Percentiles rank a stretch among this genome's conserved stretches.
These are phyloP conservation scores for Rafetus swinhoei DNA, from an alignment of 2,113 vertebrate genomes.

Conservation along the genomic window DNA sequence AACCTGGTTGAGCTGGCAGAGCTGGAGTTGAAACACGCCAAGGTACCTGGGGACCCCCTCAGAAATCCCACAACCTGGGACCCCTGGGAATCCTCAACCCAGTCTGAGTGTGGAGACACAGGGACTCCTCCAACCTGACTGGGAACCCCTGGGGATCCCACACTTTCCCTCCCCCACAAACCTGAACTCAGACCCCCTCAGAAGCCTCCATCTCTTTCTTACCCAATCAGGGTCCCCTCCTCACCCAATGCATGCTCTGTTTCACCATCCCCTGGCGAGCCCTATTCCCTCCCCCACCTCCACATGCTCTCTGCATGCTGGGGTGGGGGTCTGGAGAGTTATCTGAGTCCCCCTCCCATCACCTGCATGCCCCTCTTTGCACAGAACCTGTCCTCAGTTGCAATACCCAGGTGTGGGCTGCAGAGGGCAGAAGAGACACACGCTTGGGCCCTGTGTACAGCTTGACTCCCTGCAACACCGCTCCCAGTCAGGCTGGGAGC, in stretches of 20 bases:
- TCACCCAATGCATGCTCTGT: neutral
- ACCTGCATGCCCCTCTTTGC: neutral
- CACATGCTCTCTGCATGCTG: neutral
- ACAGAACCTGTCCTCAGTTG: neutral
- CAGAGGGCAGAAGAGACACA: neutral
- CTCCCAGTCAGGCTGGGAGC: neutral
- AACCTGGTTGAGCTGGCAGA: constrained; percentile 34
- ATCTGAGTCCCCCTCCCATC: neutral
- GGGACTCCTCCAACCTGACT: neutral
- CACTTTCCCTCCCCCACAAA: neutral
- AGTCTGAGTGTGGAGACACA: neutral
- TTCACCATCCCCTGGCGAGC: too few species aligned
- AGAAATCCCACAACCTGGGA: neutral
- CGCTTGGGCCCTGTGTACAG: neutral
- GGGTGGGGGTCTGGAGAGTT: neutral
- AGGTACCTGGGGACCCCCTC: neutral
- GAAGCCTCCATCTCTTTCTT: neutral
- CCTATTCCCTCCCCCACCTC: neutral
- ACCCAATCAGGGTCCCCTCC: neutral
- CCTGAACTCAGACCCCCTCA: neutral
- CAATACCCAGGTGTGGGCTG: neutral
- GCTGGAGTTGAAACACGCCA: constrained; percentile 38
- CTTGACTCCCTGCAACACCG: neutral
- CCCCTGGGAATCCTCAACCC: too few species aligned
- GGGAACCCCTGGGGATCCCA: neutral